A percentile compares a stretch with the other conserved stretches of the same genome.
phyloP scores from a whole-genome alignment of 2,113 vertebrate genomes.

The Ursus arctos region DNA sequence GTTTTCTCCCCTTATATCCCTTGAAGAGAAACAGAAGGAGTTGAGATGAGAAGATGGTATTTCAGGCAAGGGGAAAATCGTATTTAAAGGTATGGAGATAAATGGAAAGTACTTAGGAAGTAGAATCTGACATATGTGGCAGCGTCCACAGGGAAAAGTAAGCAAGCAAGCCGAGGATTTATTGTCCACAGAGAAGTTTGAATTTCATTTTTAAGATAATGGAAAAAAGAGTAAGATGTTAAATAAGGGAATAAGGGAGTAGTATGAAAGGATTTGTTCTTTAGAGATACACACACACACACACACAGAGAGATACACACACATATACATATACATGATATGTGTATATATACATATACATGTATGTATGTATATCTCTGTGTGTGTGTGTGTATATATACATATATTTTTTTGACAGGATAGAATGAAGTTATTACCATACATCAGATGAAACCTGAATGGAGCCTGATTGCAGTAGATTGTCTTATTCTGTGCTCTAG shows the following conservation, averaged over 20 bases:
- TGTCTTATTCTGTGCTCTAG: background rate
- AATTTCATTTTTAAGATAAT: background rate
- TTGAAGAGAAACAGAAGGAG: constrained; percentile 32
- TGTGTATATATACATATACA: too few species aligned
- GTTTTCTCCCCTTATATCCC: background rate
- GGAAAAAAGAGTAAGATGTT: background rate
- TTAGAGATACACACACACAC: background rate
- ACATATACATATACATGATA: too few species aligned
- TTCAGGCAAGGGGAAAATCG: background rate
- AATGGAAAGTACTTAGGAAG: constrained; percentile 15
- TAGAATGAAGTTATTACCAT: background rate
- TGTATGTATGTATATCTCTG: background rate
- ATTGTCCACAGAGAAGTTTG: background rate
- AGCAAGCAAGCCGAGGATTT: background rate
- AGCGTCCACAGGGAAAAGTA: background rate
- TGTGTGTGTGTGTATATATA: background rate
- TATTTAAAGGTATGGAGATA: background rate
- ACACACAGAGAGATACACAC: too few species aligned
- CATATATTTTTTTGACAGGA: background rate
- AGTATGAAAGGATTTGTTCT: background rate
- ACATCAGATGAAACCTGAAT: background rate
- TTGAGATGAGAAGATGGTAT: background rate
- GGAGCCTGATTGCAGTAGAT: background rate
- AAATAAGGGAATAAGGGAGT: background rate
- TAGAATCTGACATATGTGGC: background rate